Evolutionary conservation across 2,888 invertebrate genomes (phyloP), one percentile per base, ranked within the genome.

Genomic region (Celastrina argiolus): DNA sequence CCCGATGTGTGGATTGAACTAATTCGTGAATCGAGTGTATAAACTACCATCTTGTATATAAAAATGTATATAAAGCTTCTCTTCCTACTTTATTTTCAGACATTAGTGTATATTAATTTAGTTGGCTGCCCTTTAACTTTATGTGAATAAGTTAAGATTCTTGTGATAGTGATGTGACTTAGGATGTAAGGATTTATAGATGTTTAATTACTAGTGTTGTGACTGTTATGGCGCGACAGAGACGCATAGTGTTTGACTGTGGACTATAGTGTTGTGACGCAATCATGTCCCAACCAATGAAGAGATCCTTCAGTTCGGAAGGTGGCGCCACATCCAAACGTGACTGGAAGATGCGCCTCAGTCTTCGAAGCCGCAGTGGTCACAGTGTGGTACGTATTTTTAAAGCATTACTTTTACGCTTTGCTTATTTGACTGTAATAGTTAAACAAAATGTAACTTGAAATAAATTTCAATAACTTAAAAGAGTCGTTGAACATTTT

Each of bases 341-440:
- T 67, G 95, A 95, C 76, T 95, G 95, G 95, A 94, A 94, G 82
- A 94, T 94, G 85, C 89, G 95, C 71, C 92, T 95, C 72, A 95
- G 95, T 72, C 90, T 95, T 64, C 92, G 95, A 70, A 95, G 94
- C 75, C 94, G 94, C 77, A 93, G 94, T 68, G 92, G 94, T 58
- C 93, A 91, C 68, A 92, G 92, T 73, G 92, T 91, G 81, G 93
- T 92, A 77, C 88, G 87, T 84, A 59, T 41, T 42, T 61, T 36
- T 14, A 26, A 26, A 28, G 31, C 3, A 31, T 6, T 31, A 31
- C 4, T 31, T 31, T 31, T 31, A 31, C 6, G 31, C 31, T 31
- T 31, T 31, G 4, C 7, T 31, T 1, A 31, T 31, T 31, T 31
- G 2, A 31, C 2, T 6, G 31, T 31, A 28, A 28, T 31, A 31